Evolutionary conservation across 2,888 invertebrate genomes (phyloP).

Genomic region (Hyalella azteca): DNA sequence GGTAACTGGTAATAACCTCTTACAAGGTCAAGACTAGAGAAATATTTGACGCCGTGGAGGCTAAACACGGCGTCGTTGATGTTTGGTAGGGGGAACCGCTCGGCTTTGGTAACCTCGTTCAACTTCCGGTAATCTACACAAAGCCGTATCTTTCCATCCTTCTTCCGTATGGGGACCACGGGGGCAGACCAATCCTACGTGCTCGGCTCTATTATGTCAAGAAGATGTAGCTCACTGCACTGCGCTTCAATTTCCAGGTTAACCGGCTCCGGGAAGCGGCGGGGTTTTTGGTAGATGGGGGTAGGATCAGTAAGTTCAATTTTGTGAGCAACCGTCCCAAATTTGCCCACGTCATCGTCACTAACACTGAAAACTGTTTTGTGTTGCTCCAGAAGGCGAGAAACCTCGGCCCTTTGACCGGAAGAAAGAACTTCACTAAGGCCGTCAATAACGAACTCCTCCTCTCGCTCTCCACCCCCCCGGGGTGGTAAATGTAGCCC

Average conservation of each 20-base stretch:
- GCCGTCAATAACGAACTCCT: no score
- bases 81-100: not conserved
- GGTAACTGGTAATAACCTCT: slow-evolving; percentile 14
- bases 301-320: not conserved
- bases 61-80: not conserved
- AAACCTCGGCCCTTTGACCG: no score
- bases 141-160: not conserved
- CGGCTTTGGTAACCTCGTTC: not conserved
- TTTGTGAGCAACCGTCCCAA: not conserved
- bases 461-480: no score
- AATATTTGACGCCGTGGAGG: slow-evolving; percentile 4
- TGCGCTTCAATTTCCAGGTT: slow-evolving; percentile 11
- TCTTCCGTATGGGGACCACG: not conserved
- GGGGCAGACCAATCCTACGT: not conserved
- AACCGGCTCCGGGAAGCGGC: not conserved
- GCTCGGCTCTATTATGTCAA: not conserved
- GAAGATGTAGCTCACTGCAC: not conserved
- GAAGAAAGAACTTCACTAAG: no score
- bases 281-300: not conserved
- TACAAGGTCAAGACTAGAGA: not conserved
- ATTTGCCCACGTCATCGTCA: not conserved
- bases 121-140: slow-evolving; percentile 1
- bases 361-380: not conserved
- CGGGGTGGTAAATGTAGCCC: no score
- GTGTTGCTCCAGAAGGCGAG: no score